Base-by-base conservation (phyloP, 2,113 vertebrate species). In the Alligator mississippiensis region DNA sequence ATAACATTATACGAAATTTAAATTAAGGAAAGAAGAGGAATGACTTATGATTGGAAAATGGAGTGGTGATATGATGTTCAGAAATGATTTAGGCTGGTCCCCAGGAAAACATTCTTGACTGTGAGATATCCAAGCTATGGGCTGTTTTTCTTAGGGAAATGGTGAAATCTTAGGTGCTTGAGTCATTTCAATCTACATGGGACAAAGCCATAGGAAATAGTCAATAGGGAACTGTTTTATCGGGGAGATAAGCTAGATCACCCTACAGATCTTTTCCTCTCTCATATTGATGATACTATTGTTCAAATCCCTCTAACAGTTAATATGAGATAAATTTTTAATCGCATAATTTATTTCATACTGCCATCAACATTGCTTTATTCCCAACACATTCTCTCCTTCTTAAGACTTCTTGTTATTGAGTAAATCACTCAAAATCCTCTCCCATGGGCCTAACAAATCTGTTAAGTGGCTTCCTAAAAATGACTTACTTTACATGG, bases 401-500 rank as follows among this genome's bases (percentile, higher is more conserved):
- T 47, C 38, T 81, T 81, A 17, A 34, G 59, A 81, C 77, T 96
- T 95, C 90, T 83, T 88, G 89, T 60, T 47, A 62, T 64, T 80
- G 82, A 74, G 72, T 47, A 68, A 90, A n/a, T n/a, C 90, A 25
- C 93, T 80, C 79, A 15, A 80, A 91, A 89, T 87, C 90, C 72
- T 88, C 78, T 60, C 90, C n/a, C 82, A 60, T 81, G 79, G 84
- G 59, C 90, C 80, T 79, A 25, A 58, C 94, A 80, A 64, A 83
- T 82, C 87, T 62, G 66, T 87, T 74, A 76, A 87, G 70, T 14
- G 9, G 80, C 75, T 88, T 86, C 80, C 80, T 90, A 4, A 1
- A 81, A 89, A 85, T 93, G 87, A 70, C 8, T 92, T 78, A n/a
- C 82, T 95, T 93, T 95, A 77, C 93, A 91, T 87, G 82, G 86